Evolutionary conservation across 2,797 vertebrate species (phyloP).

Genomic region (Trichosurus vulpecula): DNA sequence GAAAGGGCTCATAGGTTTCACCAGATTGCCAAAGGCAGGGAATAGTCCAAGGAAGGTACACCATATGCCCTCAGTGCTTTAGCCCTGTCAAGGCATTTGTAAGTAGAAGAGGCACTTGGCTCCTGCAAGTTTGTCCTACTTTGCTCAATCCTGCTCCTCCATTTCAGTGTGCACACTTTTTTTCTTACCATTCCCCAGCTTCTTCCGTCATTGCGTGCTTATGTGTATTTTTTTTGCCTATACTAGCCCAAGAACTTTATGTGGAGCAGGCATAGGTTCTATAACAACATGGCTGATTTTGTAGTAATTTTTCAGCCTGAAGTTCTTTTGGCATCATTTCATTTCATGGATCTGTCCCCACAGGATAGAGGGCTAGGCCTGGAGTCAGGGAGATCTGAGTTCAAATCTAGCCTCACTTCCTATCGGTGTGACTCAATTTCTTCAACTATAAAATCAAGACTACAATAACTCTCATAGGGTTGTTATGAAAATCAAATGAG

Average conservation of each 20-base stretch:
- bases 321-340: constrained; percentile 19
- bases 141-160: not conserved
- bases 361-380: not conserved
- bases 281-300: not conserved
- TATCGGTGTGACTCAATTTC: not conserved
- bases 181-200: not conserved
- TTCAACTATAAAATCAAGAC: not conserved
- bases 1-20: not conserved
- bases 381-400: not conserved
- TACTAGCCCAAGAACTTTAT: not conserved
- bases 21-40: not conserved
- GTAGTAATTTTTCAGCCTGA: constrained; percentile 36
- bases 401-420: not conserved
- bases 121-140: not conserved
- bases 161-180: not conserved
- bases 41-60: not conserved
- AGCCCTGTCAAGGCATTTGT: not conserved
- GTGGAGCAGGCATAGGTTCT: not conserved
- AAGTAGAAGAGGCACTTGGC: not conserved
- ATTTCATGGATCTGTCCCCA: constrained; percentile 43
- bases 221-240: not conserved
- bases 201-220: not conserved
- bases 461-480: not conserved
- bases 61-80: not conserved
- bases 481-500: not conserved